Base-by-base conservation (phyloP, 1,140 invertebrate species). In the Orussus abietinus region DNA sequence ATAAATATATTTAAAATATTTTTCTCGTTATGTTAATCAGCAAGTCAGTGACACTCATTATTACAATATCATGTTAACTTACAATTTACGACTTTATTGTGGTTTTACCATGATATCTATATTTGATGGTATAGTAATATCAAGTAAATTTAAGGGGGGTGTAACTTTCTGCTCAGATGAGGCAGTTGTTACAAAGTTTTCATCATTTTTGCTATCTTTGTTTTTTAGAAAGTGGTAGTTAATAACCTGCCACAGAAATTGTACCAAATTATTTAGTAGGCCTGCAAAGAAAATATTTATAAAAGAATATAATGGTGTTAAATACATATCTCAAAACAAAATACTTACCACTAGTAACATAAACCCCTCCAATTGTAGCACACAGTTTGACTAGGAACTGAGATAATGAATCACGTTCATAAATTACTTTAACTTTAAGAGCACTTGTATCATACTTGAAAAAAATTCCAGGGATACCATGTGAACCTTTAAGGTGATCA, bases 401-500 rank as follows among this genome's bases (percentile, higher is more conserved):
- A 45, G 84, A 72, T 25, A 90, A 59, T 44, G 86, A 81, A 58
- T 88, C 88, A 46, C 85, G 79, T 60, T 91, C 84, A 70, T 94
- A 87, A 34, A 74, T 82, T 0, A 96, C 88, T 56, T 82, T 80
- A 14, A 96, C 84, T 76, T 91, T 92, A 17, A 96, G 66, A 4
- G 90, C 86, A 46, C 88, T 89, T 69, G 90, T 85, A 56, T 96
- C 91, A 72, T 96, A 97, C 68, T 96, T 96, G 51, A 96, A 89
- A 67, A 92, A 96, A 55, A 96, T 90, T 19, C 93, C 93, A 5
- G 92, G 88, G 12, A 91, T 83, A 4, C 92, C 93, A 72, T 95
- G 92, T 18, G 89, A 92, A 12, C 90, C 92, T 69, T 84, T 77
- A 19, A 75, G 64, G 46, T 80, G 76, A 64, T 81, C 69, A 29